phyloP scores from a whole-genome alignment of 2,113 vertebrate genomes.

The Nipponia nippon region DNA sequence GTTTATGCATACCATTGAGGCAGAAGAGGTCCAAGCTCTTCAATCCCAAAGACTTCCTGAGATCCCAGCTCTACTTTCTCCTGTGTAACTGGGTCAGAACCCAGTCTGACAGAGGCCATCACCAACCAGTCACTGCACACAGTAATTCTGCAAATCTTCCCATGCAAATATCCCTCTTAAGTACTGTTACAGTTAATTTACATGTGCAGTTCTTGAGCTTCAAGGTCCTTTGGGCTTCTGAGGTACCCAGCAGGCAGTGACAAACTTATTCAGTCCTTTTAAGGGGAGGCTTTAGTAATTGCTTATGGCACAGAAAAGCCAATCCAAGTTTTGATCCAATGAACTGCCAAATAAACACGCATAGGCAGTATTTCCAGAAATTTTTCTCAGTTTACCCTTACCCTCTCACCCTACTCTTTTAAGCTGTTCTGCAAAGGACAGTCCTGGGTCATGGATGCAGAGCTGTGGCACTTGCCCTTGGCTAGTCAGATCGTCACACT shows the following conservation, averaged over 20 bases:
- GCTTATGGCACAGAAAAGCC: neutral
- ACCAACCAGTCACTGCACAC: neutral
- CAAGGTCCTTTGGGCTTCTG: neutral
- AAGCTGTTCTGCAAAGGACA: neutral
- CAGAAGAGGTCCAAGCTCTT: neutral
- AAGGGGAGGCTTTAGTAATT: neutral
- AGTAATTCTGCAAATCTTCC: neutral
- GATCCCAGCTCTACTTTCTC: neutral
- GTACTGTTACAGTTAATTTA: neutral
- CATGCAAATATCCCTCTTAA: neutral
- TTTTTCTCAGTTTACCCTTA: neutral
- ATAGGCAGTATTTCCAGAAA: neutral
- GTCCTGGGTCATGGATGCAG: neutral
- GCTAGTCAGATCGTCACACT: neutral
- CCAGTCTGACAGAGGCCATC: neutral
- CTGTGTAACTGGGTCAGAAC: neutral
- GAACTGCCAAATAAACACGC: neutral
- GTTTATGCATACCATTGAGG: neutral
- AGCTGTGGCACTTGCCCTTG: neutral
- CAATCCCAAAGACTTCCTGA: neutral
- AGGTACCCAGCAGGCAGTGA: neutral
- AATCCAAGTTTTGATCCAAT: neutral
- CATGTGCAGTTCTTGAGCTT: neutral
- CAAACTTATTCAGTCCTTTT: neutral
- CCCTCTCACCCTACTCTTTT: neutral